Conservation (phyloP, 92 coral and sea anemone species). For the Diadumene lineata region DNA sequence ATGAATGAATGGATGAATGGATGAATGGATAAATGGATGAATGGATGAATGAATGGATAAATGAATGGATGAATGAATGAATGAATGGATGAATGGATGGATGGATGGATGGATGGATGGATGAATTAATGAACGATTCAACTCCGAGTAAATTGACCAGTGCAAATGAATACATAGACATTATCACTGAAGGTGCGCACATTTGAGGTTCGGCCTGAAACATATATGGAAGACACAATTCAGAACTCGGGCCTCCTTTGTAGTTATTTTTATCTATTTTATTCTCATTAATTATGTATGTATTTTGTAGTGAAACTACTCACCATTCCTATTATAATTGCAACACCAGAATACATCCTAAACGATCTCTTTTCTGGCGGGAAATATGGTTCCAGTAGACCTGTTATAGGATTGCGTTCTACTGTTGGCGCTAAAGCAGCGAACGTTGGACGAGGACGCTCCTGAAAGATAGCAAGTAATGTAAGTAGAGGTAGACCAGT, state of each 20-base stretch:
- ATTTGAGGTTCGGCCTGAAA: too few species aligned
- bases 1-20: background rate
- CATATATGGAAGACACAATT: too few species aligned
- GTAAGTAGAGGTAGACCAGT: too few species aligned
- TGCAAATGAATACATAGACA: too few species aligned
- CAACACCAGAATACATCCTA: conserved; percentile 86
- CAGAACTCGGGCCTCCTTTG: too few species aligned
- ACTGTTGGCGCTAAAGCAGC: conserved; percentile 97
- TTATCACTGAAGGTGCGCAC: too few species aligned
- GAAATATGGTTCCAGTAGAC: conserved; percentile 89
- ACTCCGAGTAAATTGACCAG: too few species aligned
- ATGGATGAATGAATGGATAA: background rate
- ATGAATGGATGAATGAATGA: background rate
- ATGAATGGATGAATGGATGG: background rate
- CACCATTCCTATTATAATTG: conserved; percentile 88
- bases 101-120: background rate
- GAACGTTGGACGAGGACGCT: conserved; percentile 95
- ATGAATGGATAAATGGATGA: too few species aligned
- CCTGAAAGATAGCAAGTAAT: conserved; percentile 53
- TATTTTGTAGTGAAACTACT: too few species aligned
- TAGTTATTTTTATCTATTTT: too few species aligned
- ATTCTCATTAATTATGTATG: too few species aligned
- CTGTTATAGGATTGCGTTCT: conserved; percentile 94
- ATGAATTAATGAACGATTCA: too few species aligned
- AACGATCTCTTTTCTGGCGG: conserved; percentile 90